These are phyloP conservation scores for Pristionchus mayeri DNA, from an alignment of 2,888 invertebrate species.

Conservation along the genomic window DNA sequence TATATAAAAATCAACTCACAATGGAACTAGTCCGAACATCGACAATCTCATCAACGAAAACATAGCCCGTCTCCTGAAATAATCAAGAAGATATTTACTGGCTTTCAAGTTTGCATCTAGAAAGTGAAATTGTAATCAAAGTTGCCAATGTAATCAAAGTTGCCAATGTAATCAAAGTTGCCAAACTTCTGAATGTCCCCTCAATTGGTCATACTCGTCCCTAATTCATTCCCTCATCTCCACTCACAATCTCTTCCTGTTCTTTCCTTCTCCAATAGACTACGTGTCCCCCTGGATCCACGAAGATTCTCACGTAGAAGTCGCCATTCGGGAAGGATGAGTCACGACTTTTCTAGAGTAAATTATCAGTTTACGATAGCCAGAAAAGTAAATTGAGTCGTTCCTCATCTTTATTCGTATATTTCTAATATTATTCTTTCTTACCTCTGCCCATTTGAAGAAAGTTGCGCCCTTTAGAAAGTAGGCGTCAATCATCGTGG, in stretches of 20 bases:
- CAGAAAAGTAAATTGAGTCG: neutral
- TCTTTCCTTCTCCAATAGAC: conserved; percentile 61
- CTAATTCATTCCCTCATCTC: too few relatives aligned
- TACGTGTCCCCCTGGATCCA: conserved; percentile 64
- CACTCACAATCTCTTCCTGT: neutral
- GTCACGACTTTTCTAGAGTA: conserved; percentile 25
- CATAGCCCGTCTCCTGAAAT: conserved; percentile 37
- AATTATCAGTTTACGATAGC: neutral
- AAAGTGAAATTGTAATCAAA: too few relatives aligned
- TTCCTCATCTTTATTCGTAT: too few relatives aligned
- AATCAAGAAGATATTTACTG: neutral
- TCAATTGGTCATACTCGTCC: too few relatives aligned
- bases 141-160: too few relatives aligned
- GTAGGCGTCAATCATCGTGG: conserved; percentile 27
- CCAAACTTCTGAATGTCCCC: too few relatives aligned
- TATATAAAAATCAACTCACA: neutral
- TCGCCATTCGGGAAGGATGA: conserved; percentile 11
- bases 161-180: too few relatives aligned
- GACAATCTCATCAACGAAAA: conserved; percentile 62
- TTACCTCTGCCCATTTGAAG: conserved; percentile 47
- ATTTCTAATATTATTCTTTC: neutral
- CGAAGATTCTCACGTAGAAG: conserved; percentile 36
- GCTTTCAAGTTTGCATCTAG: too few relatives aligned
- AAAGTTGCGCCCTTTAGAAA: conserved; percentile 19
- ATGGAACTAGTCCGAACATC: conserved; percentile 56